A percentile compares a stretch with the other conserved stretches of the same genome.
Evolutionary conservation across 1,140 invertebrate species (phyloP).

Genomic region (Diorhabda carinulata): DNA sequence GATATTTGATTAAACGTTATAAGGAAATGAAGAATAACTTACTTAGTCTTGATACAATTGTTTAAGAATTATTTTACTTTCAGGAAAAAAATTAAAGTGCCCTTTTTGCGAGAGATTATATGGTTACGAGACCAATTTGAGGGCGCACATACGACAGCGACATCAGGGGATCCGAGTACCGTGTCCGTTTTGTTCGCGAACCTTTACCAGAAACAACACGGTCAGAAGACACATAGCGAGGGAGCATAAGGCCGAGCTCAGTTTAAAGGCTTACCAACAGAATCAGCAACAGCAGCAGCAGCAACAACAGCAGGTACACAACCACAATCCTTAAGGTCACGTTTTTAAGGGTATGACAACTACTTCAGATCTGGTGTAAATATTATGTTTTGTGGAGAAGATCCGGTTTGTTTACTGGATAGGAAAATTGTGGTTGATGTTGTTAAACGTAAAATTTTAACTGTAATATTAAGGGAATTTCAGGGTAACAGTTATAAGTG

Average conservation of each 20-base stretch:
- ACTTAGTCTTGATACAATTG: too few relatives aligned
- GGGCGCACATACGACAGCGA: constrained; percentile 83
- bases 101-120: constrained; percentile 89
- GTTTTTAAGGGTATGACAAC: constrained; percentile 15
- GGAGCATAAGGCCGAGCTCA: constrained; percentile 75
- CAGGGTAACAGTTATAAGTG: not conserved
- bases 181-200: constrained; percentile 81
- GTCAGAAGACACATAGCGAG: constrained; percentile 81
- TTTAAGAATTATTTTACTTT: constrained; percentile 28
- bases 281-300: constrained; percentile 52
- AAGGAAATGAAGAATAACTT: too few relatives aligned
- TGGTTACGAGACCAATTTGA: constrained; percentile 86
- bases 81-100: constrained; percentile 87
- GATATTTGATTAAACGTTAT: too few relatives aligned
- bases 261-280: constrained; percentile 63
- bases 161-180: constrained; percentile 86
- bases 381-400: constrained; percentile 15
- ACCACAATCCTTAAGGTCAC: constrained; percentile 26
- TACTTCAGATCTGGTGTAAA: constrained; percentile 31
- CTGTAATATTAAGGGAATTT: not conserved
- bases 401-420: not conserved
- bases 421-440: not conserved
- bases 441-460: not conserved
- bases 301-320: constrained; percentile 49
- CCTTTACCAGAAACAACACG: constrained; percentile 90